Evolutionary conservation across 2,797 vertebrate species (phyloP), one percentile per base, ranked within the genome.

Genomic region (Zalophus californianus): DNA sequence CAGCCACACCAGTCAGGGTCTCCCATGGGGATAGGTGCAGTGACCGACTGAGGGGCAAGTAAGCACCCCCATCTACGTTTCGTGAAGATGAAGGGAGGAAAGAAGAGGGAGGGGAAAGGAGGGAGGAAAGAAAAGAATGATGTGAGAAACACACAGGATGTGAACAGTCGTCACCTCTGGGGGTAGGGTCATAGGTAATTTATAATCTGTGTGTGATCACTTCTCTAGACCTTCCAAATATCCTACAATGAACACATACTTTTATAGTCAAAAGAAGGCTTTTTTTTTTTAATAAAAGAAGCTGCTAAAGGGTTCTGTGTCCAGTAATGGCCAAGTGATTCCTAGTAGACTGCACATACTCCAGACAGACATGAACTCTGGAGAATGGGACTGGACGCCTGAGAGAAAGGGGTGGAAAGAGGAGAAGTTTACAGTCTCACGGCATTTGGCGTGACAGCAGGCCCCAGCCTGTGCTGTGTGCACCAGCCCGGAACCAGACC

Each of bases 361-460:
- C 18, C 79, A 83, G 32, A 64, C 2, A 38, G 29, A 32, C 41
- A 41, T 2, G 25, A 44, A 20, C 9, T 68, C 41, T 41, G 56
- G 29, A 68, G 84, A 66, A 16, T 20, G 25, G 50, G 29, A 21
- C 60, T 0, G 0, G 0, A 11, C 0, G 1, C 20, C 13, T 23
- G 27, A 3, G 3, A 0, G 38, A 23, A 60, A 20, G 4, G 78
- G n/a, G 16, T 1, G 6, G 54, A 41, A 25, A 62, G 1, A 18
- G 15, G 4, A 3, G n/a, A 73, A 15, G 50, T 3, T 58, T 38
- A 72, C 41, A 48, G 60, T 12, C 7, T n/a, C 25, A 8, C 0
- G 18, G 32, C 52, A 7, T 13, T 12, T 38, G 38, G 52, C 23
- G 25, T 0, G 60, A 72, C 44, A 54, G 32, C 35, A 15, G 48